Conservation (phyloP, 2,113 vertebrate genomes). For the Oncorhynchus clarkii region DNA sequence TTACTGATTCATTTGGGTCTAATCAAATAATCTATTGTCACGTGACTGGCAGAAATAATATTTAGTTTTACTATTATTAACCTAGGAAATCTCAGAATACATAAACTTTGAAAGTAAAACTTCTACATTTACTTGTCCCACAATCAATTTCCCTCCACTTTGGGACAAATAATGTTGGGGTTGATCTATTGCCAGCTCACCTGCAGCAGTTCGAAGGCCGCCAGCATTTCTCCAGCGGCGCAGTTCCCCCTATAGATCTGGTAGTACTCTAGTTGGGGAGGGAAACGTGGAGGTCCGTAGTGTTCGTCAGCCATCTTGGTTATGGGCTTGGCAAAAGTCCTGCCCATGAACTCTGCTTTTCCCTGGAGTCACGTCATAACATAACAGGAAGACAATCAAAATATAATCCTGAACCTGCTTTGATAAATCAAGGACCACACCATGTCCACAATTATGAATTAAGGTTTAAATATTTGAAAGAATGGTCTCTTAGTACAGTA, state of each 20-base stretch:
- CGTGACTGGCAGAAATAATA: background rate
- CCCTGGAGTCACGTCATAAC: constrained; percentile 72
- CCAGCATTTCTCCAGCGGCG: constrained; percentile 89
- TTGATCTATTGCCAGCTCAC: constrained; percentile 61
- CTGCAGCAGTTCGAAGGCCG: constrained; percentile 97
- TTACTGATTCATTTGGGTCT: background rate
- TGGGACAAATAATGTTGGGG: no score
- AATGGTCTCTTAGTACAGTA: no score
- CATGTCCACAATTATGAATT: background rate
- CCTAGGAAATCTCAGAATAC: no score
- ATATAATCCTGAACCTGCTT: background rate
- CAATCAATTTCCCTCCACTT: no score
- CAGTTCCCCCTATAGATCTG: constrained; percentile 93
- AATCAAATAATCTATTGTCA: background rate
- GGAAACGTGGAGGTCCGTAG: constrained; percentile 89
- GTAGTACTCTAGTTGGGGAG: constrained; percentile 94
- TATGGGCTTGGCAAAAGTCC: constrained; percentile 92
- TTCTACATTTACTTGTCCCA: no score
- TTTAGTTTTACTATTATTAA: background rate
- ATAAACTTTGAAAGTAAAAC: no score
- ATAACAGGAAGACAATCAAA: background rate
- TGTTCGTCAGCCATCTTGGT: constrained; percentile 94
- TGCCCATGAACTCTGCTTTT: constrained; percentile 96
- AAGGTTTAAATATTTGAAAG: constrained; percentile 25
- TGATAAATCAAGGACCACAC: background rate